Evolutionary conservation across 2,888 invertebrate genomes (phyloP), one percentile per base, ranked within the genome.

Genomic region (Malachius bipustulatus): DNA sequence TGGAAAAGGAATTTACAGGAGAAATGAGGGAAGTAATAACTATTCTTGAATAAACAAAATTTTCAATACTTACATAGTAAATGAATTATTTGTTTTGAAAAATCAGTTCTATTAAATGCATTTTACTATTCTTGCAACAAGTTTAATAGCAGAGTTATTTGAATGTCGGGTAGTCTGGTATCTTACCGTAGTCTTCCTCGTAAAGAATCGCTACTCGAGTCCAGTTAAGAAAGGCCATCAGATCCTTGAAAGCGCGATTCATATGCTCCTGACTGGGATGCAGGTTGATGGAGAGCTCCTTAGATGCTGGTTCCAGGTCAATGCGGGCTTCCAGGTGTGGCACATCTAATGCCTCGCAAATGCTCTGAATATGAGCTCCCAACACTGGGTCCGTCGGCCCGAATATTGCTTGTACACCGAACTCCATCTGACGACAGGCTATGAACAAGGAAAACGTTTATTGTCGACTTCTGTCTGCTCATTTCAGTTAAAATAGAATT

Each of bases 161-260:
- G n/a, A n/a, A n/a, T n/a, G n/a, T n/a, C n/a, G n/a, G n/a, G n/a
- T n/a, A n/a, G n/a, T n/a, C n/a, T n/a, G n/a, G n/a, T n/a, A n/a
- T n/a, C 72, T 69, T 55, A 87, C 88, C 87, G 55, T 80, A 78
- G 50, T 90, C 89, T 52, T 93, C 88, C 55, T 96, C 93, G 55
- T 93, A 94, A 29, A 96, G 77, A 36, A 96, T 81, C 1, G 89
- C 91, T 52, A 93, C 87, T 55, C 81, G 77, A 2, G 87, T 87
- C 94, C 94, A 94, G 58, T 89, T 88, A 40, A 91, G 73, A 58
- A 85, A 85, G 6, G 75, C 67, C 60, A 93, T 84, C 45, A 91
- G 72, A 54, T 93, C 91, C 37, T 79, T 72, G 62, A 89, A 88
- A 0, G 87, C 85, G 55, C 71, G 71, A 55, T 88, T 83, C 57